These are phyloP conservation scores for Poecilia velifera DNA, from an alignment of 2,797 vertebrate species.

Conservation along the genomic window DNA sequence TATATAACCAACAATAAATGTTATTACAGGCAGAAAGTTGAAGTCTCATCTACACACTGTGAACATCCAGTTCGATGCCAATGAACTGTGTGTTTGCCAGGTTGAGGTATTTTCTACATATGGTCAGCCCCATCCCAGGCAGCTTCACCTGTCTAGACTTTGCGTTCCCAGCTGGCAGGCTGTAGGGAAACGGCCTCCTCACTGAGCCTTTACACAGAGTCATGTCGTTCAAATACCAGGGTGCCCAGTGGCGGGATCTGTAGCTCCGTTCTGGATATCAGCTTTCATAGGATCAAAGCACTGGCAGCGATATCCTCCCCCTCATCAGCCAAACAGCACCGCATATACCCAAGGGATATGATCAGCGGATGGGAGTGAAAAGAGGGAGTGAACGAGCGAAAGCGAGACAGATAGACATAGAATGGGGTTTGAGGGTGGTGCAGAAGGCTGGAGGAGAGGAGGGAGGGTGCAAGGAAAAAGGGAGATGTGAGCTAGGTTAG, in stretches of 20 bases:
- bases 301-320: slow-evolving; percentile 78
- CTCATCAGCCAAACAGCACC: slow-evolving; percentile 73
- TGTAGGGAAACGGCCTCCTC: slow-evolving; percentile 66
- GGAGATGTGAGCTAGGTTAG: slow-evolving; percentile 73
- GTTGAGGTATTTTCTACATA: slow-evolving; percentile 42
- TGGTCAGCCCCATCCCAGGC: slow-evolving; percentile 37
- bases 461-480: slow-evolving; percentile 64
- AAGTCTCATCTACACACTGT: background rate
- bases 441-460: slow-evolving; percentile 48
- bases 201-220: slow-evolving; percentile 66
- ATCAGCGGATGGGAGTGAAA: slow-evolving; percentile 57
- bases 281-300: slow-evolving; percentile 81
- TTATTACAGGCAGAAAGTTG: background rate
- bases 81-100: slow-evolving; percentile 8
- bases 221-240: slow-evolving; percentile 77
- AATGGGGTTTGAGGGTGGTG: slow-evolving; percentile 28
- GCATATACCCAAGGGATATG: slow-evolving; percentile 72
- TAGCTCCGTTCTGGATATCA: slow-evolving; percentile 77
- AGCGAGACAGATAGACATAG: slow-evolving; percentile 22
- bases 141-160: slow-evolving; percentile 76
- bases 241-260: slow-evolving; percentile 72
- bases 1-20: background rate
- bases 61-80: slow-evolving; percentile 3
- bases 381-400: slow-evolving; percentile 40
- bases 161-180: slow-evolving; percentile 67